A percentile compares a stretch with the other conserved stretches of the same genome.
These are phyloP conservation scores for Paelopatides confundens DNA, from an alignment of 53 echinoderm and acorn worm species.

Conservation along the genomic window DNA sequence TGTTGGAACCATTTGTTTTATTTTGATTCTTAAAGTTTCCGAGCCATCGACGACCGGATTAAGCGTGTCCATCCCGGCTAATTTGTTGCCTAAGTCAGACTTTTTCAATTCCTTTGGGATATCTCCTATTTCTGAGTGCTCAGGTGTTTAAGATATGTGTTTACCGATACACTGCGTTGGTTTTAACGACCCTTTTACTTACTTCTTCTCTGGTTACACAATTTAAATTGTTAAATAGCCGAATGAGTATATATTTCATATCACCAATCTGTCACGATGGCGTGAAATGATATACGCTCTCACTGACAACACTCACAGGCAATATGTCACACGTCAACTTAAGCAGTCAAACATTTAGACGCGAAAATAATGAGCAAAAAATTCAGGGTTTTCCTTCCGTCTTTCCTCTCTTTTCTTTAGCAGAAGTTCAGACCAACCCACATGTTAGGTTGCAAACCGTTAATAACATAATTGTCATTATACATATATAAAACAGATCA, in stretches of 20 bases:
- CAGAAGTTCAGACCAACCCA: neutral
- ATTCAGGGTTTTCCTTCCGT: neutral
- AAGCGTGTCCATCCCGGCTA: constrained; percentile 35
- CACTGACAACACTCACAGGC: constrained; percentile 11
- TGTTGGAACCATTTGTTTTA: constrained; percentile 45
- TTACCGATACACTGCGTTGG: constrained; percentile 38
- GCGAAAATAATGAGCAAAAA: constrained; percentile 33
- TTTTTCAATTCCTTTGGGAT: constrained; percentile 21
- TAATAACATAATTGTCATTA: neutral
- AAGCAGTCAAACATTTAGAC: constrained; percentile 31
- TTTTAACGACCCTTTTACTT: constrained; percentile 22
- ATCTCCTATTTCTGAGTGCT: constrained; percentile 18
- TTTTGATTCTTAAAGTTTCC: constrained; percentile 23
- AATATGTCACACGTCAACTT: constrained; percentile 41
- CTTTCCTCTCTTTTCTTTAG: neutral
- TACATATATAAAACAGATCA: constrained; percentile 3
- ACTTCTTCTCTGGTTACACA: constrained; percentile 24
- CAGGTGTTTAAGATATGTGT: constrained; percentile 45
- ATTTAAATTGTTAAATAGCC: constrained; percentile 45
- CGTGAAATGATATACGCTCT: constrained; percentile 15
- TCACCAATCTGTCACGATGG: constrained; percentile 29
- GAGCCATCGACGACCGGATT: constrained; percentile 34
- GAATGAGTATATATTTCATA: constrained; percentile 32
- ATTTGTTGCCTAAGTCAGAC: constrained; percentile 23
- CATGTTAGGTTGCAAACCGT: neutral